Evolutionary conservation across 2,888 invertebrate genomes (phyloP), one percentile per base, ranked within the genome.

Genomic region (Epistrophe eligans): DNA sequence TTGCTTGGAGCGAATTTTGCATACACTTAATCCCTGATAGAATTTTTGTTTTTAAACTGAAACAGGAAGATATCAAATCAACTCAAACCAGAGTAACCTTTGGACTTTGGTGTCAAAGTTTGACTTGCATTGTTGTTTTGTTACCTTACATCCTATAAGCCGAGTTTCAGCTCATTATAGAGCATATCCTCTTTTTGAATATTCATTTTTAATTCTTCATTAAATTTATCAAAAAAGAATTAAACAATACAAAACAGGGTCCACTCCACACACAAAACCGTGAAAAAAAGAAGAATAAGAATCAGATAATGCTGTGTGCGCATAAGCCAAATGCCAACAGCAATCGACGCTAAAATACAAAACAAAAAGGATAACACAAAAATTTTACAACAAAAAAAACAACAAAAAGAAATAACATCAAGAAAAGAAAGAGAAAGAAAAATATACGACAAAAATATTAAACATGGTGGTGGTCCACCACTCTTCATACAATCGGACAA

Each of bases 401-500:
- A 2, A 28, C 19, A 43, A 8, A 40, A 1, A 4, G 55, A 10
- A 50, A 55, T 4, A 32, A 24, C 24, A 24, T 24, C 1, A 24
- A 24, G 64, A 57, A 17, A 45, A 58, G n/a, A 57, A 5, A 10
- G 10, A 32, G 10, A 57, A 17, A 57, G 43, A 60, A 11, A 77
- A 45, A 58, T 40, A 64, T 35, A 77, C 67, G 19, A 62, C 70
- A 70, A 72, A 70, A 72, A 58, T 28, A 43, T 57, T 70, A 81
- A 87, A 87, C 83, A 87, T 87, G 83, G 76, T 82, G 87, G 87
- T 87, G 87, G 87, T 87, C 87, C 87, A 87, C 70, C 83, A 76
- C 76, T 79, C 79, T 76, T 60, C 62, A 87, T 79, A 79, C 83
- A 87, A 81, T 81, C 71, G 89, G 89, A 89, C 89, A 90, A 89